Evolutionary conservation across 2,113 vertebrate species (phyloP).

Genomic region (Poecilia latipinna): DNA sequence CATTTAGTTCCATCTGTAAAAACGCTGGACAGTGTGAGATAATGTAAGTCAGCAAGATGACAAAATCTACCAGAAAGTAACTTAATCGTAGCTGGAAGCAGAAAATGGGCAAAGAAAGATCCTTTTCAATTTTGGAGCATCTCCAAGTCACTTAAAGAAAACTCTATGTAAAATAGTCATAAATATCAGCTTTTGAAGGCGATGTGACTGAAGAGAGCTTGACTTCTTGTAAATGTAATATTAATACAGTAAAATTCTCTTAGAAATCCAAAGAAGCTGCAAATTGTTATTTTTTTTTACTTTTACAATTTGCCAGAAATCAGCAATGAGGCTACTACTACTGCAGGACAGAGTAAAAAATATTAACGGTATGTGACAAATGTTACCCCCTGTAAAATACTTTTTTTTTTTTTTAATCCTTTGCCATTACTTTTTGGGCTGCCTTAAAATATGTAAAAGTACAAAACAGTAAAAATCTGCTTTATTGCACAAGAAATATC

Average conservation of each 20-base stretch:
- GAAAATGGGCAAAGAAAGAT: background rate
- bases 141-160: background rate
- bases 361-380: background rate
- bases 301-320: background rate
- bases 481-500: conserved; percentile 13
- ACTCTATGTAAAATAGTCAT: too few species aligned
- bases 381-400: background rate
- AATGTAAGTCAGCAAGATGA: background rate
- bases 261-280: background rate
- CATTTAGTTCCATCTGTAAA: background rate
- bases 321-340: background rate
- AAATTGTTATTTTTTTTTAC: background rate
- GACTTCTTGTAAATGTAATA: background rate
- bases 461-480: conserved; percentile 30
- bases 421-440: background rate
- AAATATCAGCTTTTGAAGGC: background rate
- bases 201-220: background rate
- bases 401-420: background rate
- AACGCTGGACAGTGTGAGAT: background rate
- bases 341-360: background rate
- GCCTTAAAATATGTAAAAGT: conserved; percentile 9
- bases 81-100: background rate
- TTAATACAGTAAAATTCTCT: background rate
- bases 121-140: background rate
- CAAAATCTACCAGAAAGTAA: background rate